These are phyloP conservation scores for Pangasius sanitwongsei DNA, from an alignment of 2,797 vertebrate species.

Conservation along the genomic window DNA sequence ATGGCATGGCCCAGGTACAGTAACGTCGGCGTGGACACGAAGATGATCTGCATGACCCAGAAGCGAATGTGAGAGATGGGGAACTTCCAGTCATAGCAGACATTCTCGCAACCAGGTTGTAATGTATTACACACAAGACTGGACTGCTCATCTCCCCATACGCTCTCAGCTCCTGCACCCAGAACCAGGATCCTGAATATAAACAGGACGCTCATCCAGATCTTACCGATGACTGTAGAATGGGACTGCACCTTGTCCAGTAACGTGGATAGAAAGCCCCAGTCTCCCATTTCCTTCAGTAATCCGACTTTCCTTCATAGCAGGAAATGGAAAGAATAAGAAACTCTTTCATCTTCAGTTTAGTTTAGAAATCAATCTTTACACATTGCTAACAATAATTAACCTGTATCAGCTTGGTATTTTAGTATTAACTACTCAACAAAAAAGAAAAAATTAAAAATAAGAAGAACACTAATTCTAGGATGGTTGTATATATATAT, in stretches of 20 bases:
- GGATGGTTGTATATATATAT: background rate
- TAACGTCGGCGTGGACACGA: slow-evolving; percentile 80
- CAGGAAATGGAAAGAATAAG: background rate
- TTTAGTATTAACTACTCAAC: background rate
- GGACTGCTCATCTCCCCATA: slow-evolving; percentile 94
- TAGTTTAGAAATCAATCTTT: slow-evolving; percentile 29
- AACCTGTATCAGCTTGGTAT: background rate
- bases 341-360: slow-evolving; percentile 19
- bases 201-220: slow-evolving; percentile 96
- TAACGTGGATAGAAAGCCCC: slow-evolving; percentile 87
- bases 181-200: slow-evolving; percentile 95
- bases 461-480: background rate
- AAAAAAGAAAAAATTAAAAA: background rate
- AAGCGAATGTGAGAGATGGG: slow-evolving; percentile 97
- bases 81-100: slow-evolving; percentile 92
- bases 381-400: background rate
- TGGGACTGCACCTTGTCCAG: slow-evolving; percentile 93
- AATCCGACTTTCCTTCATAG: slow-evolving; percentile 39
- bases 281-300: slow-evolving; percentile 86
- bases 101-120: slow-evolving; percentile 93
- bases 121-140: slow-evolving; percentile 90
- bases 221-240: slow-evolving; percentile 91
- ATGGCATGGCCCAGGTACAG: slow-evolving; percentile 78
- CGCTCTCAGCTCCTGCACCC: slow-evolving; percentile 87
- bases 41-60: slow-evolving; percentile 97